Percentiles rank a stretch among this genome's conserved stretches.
Conservation (phyloP, 2,797 vertebrate species). For the Artibeus lituratus region DNA sequence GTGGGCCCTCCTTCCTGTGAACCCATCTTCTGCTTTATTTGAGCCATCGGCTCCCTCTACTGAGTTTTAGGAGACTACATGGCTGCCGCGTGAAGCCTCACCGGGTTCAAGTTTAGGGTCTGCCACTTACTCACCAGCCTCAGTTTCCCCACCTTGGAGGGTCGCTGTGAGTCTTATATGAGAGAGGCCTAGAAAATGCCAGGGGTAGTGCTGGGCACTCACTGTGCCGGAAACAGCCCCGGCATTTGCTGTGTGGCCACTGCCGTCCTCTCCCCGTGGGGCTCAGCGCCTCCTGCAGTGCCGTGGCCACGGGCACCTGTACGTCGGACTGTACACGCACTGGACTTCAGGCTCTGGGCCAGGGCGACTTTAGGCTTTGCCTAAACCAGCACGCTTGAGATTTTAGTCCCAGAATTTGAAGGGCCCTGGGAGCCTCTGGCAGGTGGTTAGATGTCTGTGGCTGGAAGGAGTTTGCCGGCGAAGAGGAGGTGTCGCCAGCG, state of each 20-base stretch:
- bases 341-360: background rate
- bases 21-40: accelerated
- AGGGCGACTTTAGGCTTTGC: background rate
- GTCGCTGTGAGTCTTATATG: background rate
- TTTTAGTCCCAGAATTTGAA: background rate
- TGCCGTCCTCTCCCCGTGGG: background rate
- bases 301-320: accelerated
- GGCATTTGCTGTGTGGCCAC: accelerated
- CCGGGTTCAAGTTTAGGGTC: background rate
- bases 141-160: background rate
- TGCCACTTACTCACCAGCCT: background rate
- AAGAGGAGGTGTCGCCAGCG: background rate
- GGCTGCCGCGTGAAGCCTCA: background rate
- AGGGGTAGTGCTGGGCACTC: background rate
- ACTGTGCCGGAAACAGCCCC: accelerated
- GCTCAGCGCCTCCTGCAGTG: accelerated
- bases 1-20: background rate
- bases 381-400: background rate
- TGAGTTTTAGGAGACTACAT: background rate
- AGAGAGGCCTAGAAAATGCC: background rate
- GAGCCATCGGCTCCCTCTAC: background rate
- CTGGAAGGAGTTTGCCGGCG: background rate
- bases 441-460: background rate
- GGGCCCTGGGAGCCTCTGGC: background rate
- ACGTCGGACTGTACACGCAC: accelerated